Conservation (phyloP, 2,797 vertebrate genomes). For the Macroramphosus scolopax region DNA sequence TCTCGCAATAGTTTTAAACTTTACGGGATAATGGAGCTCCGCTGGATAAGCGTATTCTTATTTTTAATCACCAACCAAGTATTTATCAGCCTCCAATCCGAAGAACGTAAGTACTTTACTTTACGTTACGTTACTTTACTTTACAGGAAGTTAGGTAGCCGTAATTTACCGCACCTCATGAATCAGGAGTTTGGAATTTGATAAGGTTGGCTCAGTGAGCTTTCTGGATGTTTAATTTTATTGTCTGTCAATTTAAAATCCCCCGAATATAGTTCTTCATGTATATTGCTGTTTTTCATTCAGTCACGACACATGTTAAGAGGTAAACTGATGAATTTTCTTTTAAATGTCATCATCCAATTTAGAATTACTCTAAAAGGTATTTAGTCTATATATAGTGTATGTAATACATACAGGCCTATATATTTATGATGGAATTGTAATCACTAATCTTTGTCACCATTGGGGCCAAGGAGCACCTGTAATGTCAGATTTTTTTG, state of each 20-base stretch:
- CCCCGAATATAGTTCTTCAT: too few relatives aligned
- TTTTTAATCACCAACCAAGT: slow-evolving; percentile 68
- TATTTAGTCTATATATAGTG: too few relatives aligned
- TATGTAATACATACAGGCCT: too few relatives aligned
- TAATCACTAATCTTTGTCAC: background rate
- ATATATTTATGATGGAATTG: too few relatives aligned
- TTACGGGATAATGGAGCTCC: slow-evolving; percentile 68
- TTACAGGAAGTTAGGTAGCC: background rate
- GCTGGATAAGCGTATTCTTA: slow-evolving; percentile 43
- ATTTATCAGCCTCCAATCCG: slow-evolving; percentile 68
- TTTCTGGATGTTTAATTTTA: slow-evolving; percentile 1
- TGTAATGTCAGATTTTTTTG: slow-evolving; percentile 40
- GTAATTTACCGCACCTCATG: slow-evolving; percentile 34
- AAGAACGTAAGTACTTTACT: slow-evolving; percentile 77
- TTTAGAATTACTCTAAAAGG: too few relatives aligned
- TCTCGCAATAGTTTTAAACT: background rate
- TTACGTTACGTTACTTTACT: background rate
- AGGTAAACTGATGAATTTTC: too few relatives aligned
- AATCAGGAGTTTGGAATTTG: slow-evolving; percentile 54
- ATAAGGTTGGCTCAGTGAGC: slow-evolving; percentile 3
- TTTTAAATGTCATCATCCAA: too few relatives aligned
- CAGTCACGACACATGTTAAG: too few relatives aligned
- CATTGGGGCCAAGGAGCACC: slow-evolving; percentile 25
- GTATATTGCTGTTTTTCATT: too few relatives aligned
- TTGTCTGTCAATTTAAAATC: background rate